Conservation (phyloP, 2,113 vertebrate genomes). For the Psephotus haematonotus region DNA sequence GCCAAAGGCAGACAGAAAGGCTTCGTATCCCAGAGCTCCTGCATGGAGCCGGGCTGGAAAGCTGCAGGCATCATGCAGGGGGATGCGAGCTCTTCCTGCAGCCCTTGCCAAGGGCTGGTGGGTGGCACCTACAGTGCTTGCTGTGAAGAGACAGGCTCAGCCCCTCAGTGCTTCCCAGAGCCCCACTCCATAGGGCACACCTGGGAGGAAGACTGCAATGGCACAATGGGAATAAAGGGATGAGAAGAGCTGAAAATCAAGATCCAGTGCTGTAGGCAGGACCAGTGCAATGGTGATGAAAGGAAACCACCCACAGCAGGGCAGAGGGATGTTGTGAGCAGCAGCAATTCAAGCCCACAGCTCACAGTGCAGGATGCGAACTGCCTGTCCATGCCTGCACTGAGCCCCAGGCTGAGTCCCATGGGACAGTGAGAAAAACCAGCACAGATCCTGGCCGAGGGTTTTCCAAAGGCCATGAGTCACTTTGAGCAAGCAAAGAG, state of each 20-base stretch:
- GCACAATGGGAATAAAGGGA: neutral
- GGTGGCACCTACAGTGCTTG: rapidly evolving
- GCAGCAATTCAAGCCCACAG: neutral
- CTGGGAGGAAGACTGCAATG: neutral
- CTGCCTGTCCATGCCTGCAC: neutral
- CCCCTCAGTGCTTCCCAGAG: neutral
- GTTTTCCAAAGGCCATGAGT: rapidly evolving
- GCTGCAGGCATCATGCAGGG: neutral
- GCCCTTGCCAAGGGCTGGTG: neutral
- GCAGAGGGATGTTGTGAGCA: neutral
- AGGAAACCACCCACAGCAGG: neutral
- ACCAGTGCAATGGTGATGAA: neutral
- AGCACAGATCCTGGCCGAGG: rapidly evolving
- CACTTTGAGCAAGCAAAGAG: neutral
- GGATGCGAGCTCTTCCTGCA: neutral
- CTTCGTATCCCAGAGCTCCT: neutral
- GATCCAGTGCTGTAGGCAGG: rapidly evolving
- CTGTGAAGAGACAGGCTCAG: rapidly evolving
- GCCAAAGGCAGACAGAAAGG: neutral
- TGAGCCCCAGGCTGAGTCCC: neutral
- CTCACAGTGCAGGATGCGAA: neutral
- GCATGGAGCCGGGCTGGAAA: neutral
- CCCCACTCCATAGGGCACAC: neutral
- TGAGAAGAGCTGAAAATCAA: neutral
- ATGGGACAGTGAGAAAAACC: neutral